Evolutionary conservation across 2,113 vertebrate species (phyloP).

Genomic region (Phrynocephalus versicolor): DNA sequence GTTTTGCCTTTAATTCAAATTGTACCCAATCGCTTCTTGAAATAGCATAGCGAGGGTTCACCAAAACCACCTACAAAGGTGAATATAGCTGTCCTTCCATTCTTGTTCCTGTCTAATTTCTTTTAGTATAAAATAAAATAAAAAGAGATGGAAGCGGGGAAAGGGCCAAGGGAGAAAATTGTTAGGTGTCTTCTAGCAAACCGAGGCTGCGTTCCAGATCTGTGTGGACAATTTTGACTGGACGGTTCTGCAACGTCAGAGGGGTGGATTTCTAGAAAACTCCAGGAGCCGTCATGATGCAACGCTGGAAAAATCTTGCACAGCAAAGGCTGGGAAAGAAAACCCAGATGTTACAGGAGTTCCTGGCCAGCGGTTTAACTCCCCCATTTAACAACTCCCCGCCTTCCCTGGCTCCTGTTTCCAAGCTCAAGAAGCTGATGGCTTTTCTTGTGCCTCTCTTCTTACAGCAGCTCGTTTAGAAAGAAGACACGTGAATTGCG

Average conservation of each 20-base stretch:
- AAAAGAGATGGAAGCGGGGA: too few relatives aligned
- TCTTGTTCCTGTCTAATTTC: not conserved
- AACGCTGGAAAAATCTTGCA: constrained; percentile 51
- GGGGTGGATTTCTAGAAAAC: constrained; percentile 33
- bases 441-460: not conserved
- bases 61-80: rapidly evolving
- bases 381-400: not conserved
- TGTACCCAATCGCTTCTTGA: not conserved
- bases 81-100: not conserved
- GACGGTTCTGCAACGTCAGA: not conserved
- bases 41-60: not conserved
- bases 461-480: not conserved
- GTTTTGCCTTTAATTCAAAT: too few relatives aligned
- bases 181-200: not conserved
- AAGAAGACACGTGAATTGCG: not conserved
- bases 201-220: not conserved
- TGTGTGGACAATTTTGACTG: not conserved
- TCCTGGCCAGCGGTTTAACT: not conserved
- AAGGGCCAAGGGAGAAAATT: not conserved
- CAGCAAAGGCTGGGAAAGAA: not conserved
- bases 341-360: not conserved
- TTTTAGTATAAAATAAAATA: too few relatives aligned
- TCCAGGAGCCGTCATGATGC: constrained; percentile 57
- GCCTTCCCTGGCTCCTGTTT: not conserved
- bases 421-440: not conserved